Evolutionary conservation across 37 sponge, comb jelly and placozoan species (phyloP).

Genomic region (Haliclona indistincta): DNA sequence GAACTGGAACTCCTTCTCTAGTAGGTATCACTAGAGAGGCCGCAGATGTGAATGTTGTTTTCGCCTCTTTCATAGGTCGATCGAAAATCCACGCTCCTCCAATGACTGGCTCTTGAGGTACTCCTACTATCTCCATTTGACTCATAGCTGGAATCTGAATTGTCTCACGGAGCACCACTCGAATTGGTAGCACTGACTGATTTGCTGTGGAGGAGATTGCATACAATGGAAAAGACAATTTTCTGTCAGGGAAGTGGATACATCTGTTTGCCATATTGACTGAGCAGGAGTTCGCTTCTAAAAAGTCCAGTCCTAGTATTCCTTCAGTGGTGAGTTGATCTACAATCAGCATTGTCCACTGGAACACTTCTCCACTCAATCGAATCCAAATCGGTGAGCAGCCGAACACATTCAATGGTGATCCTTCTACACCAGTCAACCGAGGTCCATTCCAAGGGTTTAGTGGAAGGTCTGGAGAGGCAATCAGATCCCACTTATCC

Average conservation of each 20-base stretch:
- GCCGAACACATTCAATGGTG: constrained; percentile 2
- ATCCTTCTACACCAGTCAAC: constrained; percentile 37
- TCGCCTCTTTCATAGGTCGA: too few species aligned
- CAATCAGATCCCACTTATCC: constrained; percentile 19
- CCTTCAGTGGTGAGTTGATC: constrained; percentile 21
- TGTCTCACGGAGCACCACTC: too few species aligned
- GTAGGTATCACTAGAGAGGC: neutral
- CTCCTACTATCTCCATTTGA: constrained; percentile 22
- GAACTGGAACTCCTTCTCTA: constrained; percentile 2
- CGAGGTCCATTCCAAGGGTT: neutral
- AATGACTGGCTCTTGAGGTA: too few species aligned
- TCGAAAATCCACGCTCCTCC: too few species aligned
- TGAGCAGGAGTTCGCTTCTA: constrained; percentile 4
- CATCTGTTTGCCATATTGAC: neutral
- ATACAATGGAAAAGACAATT: too few species aligned
- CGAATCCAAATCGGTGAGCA: neutral
- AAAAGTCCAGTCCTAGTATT: constrained; percentile 36
- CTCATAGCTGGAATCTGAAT: constrained; percentile 11
- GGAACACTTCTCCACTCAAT: constrained; percentile 8
- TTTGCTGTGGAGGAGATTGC: too few species aligned
- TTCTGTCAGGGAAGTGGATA: constrained; percentile 9
- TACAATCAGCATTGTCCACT: constrained; percentile 4
- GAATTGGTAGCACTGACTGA: too few species aligned
- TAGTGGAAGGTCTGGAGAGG: neutral
- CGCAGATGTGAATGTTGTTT: too few species aligned